phyloP scores from a whole-genome alignment of 1,140 invertebrate species.

The Formica exsecta region DNA sequence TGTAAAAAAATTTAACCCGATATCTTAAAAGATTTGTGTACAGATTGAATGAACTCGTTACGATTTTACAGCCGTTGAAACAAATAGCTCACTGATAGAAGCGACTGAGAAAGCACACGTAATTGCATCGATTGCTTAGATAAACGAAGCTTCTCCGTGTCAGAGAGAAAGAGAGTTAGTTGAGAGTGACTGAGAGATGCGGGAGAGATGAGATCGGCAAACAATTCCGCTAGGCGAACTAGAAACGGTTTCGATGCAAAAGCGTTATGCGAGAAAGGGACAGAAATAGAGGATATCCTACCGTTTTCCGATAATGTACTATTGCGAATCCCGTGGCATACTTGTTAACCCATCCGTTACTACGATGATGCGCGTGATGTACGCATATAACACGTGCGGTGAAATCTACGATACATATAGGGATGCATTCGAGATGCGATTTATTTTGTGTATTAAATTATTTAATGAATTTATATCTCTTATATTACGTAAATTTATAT shows the following conservation, averaged over 20 bases:
- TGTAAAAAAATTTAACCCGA: no score
- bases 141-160: constrained; percentile 53
- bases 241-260: constrained; percentile 50
- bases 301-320: constrained; percentile 48
- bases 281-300: constrained; percentile 30
- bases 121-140: constrained; percentile 68
- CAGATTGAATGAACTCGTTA: constrained; percentile 18
- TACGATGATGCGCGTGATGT: constrained; percentile 28
- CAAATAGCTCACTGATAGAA: constrained; percentile 25
- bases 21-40: background rate
- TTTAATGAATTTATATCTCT: background rate
- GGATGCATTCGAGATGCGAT: background rate
- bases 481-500: background rate
- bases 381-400: constrained; percentile 2
- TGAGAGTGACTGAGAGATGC: constrained; percentile 19
- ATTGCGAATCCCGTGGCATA: constrained; percentile 45
- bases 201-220: constrained; percentile 54
- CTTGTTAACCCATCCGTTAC: constrained; percentile 34
- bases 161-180: constrained; percentile 1
- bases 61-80: background rate
- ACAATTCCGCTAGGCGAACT: constrained; percentile 46
- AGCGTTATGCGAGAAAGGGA: constrained; percentile 15
- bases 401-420: background rate
- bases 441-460: background rate
- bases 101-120: background rate